Conservation (phyloP, 2,888 invertebrate species). For the Acanthosoma haemorrhoidale region DNA sequence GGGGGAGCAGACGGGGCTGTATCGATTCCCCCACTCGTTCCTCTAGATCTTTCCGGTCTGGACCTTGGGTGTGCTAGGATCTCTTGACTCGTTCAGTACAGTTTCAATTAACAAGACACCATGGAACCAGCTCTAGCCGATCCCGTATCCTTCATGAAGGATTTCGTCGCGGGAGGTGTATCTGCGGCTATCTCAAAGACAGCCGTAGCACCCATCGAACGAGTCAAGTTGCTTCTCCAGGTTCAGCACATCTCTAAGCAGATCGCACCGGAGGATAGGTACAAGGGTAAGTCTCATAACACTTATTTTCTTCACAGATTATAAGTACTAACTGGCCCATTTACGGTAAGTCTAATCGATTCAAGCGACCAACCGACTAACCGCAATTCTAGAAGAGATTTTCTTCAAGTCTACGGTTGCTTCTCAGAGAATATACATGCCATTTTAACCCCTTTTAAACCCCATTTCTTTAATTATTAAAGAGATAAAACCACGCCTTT, state of each 20-base stretch:
- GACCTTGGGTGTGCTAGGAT: conserved; percentile 34
- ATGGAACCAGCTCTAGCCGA: conserved; percentile 55
- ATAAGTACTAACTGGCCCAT: too few relatives aligned
- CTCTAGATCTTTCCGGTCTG: conserved; percentile 34
- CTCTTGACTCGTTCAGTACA: conserved; percentile 20
- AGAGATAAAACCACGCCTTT: conserved; percentile 16
- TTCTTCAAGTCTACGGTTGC: not conserved
- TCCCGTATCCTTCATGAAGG: conserved; percentile 80
- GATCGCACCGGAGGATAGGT: conserved; percentile 75
- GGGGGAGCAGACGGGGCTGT: conserved; percentile 16
- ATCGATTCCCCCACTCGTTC: conserved; percentile 38
- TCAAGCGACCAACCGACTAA: too few relatives aligned
- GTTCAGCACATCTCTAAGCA: conserved; percentile 92
- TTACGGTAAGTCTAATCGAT: too few relatives aligned
- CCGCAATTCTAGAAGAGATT: not conserved
- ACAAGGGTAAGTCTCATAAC: conserved; percentile 80
- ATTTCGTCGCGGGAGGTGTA: conserved; percentile 85
- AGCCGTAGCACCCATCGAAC: conserved; percentile 89
- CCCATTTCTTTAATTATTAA: not conserved
- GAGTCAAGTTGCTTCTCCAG: conserved; percentile 88
- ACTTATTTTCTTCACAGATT: too few relatives aligned
- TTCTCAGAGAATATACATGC: not conserved
- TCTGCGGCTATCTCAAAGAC: conserved; percentile 93
- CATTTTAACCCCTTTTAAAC: too few relatives aligned
- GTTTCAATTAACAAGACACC: conserved; percentile 21